Evolutionary conservation across 2,888 invertebrate genomes (phyloP).

Genomic region (Brachypalpus laphriformis): DNA sequence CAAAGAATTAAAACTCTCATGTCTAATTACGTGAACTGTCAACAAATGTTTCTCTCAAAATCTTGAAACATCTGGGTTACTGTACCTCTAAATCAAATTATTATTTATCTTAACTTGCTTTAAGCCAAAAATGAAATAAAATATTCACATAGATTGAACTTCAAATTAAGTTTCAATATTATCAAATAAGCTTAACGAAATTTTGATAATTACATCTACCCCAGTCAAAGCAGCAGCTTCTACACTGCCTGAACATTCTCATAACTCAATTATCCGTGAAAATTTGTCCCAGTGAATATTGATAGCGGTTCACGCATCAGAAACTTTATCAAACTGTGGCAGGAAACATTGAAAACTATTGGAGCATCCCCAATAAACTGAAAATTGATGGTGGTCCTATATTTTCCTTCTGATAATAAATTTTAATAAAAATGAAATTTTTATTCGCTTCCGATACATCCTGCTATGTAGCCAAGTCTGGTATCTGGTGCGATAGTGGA

Average conservation of each 20-base stretch:
- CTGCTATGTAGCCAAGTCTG: conserved; percentile 10
- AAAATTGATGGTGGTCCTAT: conserved; percentile 62
- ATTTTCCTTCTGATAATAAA: conserved; percentile 57
- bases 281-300: conserved; percentile 43
- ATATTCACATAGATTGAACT: too few relatives aligned
- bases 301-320: conserved; percentile 54
- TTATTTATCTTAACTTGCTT: too few relatives aligned
- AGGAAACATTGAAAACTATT: conserved; percentile 73
- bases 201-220: not conserved
- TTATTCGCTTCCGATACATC: conserved; percentile 54
- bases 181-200: not conserved
- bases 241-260: not conserved
- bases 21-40: too few relatives aligned
- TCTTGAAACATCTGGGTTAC: too few relatives aligned
- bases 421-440: conserved; percentile 65
- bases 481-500: conserved; percentile 14
- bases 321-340: conserved; percentile 64
- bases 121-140: too few relatives aligned
- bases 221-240: not conserved
- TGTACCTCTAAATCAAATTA: too few relatives aligned
- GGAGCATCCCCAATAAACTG: conserved; percentile 69
- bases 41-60: too few relatives aligned
- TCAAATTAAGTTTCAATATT: not conserved
- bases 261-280: conserved; percentile 54
- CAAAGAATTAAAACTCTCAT: too few relatives aligned